Percentiles rank a stretch among this genome's conserved stretches.
phyloP scores from a whole-genome alignment of 2,113 vertebrate genomes.

The Chrysemys picta region DNA sequence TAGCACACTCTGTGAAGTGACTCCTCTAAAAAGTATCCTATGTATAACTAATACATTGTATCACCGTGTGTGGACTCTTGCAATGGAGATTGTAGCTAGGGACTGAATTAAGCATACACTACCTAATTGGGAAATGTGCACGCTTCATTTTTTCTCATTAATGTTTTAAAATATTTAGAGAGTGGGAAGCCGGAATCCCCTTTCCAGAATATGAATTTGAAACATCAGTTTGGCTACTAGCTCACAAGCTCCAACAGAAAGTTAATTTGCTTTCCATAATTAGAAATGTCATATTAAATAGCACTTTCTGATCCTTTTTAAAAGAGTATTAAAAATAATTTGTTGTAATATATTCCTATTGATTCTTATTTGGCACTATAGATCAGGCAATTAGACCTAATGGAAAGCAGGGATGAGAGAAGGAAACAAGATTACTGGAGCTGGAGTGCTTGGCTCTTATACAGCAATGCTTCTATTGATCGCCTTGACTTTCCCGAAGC shows the following conservation, averaged over 20 bases:
- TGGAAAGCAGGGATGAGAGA: conserved; percentile 25
- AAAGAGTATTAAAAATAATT: conserved; percentile 46
- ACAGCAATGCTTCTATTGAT: neutral
- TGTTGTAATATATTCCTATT: conserved; percentile 46
- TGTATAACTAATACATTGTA: rapidly evolving
- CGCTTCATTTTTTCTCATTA: neutral
- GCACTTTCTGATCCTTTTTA: conserved; percentile 20
- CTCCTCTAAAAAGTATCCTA: rapidly evolving
- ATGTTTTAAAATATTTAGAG: rapidly evolving
- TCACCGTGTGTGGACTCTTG: rapidly evolving
- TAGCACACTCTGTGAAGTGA: rapidly evolving
- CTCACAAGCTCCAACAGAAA: neutral
- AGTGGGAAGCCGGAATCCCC: rapidly evolving
- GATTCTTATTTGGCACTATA: conserved; percentile 58
- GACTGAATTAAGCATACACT: rapidly evolving
- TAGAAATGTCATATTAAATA: conserved; percentile 62
- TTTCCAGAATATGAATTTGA: neutral
- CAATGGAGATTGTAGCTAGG: rapidly evolving
- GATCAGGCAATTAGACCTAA: conserved; percentile 48
- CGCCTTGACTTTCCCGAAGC: neutral
- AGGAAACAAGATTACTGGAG: conserved; percentile 5
- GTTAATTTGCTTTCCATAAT: conserved; percentile 38
- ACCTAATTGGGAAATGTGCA: rapidly evolving
- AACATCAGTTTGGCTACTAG: rapidly evolving
- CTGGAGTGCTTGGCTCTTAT: neutral